Evolutionary conservation across 2,797 vertebrate species (phyloP), one percentile per base, ranked within the genome.

Genomic region (Protonibea diacanthus): DNA sequence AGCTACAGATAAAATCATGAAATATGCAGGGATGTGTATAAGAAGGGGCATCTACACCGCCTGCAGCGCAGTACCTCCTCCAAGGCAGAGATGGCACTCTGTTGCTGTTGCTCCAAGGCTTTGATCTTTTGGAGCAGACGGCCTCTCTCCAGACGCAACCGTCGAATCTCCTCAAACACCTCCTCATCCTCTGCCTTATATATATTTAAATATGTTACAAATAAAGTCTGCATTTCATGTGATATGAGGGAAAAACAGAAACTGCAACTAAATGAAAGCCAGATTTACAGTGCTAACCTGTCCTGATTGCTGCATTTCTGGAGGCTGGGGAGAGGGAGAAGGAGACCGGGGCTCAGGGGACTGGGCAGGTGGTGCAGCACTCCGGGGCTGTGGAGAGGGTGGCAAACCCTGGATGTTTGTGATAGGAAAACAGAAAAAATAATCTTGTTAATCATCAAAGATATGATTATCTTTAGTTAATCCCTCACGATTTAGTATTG

Each of bases 91-190:
- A 89, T 63, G 82, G 95, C 90, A 1, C 80, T 96, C 94, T 96
- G 96, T 74, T 89, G 96, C 75, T 96, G 96, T 88, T 97, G 97
- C 86, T 99, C 97, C 85, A 97, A 76, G 38, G 93, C 87, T 74
- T 97, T 96, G 90, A 98, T 98, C 93, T 96, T 99, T 91, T 98
- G 98, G 25, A 98, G 93, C 76, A 99, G 94, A 21, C 95, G 97
- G 3, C 96, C 97, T 86, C 96, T 91, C 87, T 99, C 97, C 85
- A 97, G 95, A 49, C 97, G 93, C 81, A 99, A 95, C 40, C 96
- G 92, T 6, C 96, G 95, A 0, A 99, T 98, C 92, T 99, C 97
- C 86, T 98, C 97, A 0, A 98, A 98, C 86, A 97, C 96, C 0
- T 98, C 97, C 49, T 90, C 94, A 20, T 98, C 97, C 61, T 97